Evolutionary conservation across 1,140 invertebrate species (phyloP).

Genomic region (Brachionus angularis): DNA sequence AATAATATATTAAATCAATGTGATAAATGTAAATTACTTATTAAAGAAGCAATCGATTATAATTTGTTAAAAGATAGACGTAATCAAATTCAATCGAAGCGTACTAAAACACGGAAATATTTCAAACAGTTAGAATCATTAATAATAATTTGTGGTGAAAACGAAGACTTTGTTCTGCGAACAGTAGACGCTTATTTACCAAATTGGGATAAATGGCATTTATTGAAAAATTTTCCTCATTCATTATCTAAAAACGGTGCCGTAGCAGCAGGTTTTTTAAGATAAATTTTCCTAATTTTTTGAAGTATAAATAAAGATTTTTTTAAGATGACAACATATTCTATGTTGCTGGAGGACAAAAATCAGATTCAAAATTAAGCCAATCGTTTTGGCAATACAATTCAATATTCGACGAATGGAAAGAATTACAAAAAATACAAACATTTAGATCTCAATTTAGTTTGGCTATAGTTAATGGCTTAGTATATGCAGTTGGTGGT

Average conservation of each 20-base stretch:
- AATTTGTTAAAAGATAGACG: slow-evolving; percentile 32
- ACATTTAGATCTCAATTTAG: slow-evolving; percentile 61
- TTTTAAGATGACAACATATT: slow-evolving; percentile 10
- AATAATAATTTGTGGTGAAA: slow-evolving; percentile 32
- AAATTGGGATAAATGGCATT: background rate
- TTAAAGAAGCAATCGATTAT: slow-evolving; percentile 35
- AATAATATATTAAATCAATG: slow-evolving; percentile 52
- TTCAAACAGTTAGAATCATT: slow-evolving; percentile 29
- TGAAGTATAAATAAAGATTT: too few relatives aligned
- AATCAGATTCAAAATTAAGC: background rate
- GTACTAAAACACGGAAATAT: slow-evolving; percentile 21
- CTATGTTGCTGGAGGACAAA: slow-evolving; percentile 15
- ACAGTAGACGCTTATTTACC: slow-evolving; percentile 22
- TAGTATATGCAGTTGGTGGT: slow-evolving; percentile 72
- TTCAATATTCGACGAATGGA: slow-evolving; percentile 61
- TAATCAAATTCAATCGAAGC: slow-evolving; percentile 8
- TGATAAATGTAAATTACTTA: slow-evolving; percentile 39
- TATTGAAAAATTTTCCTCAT: slow-evolving; percentile 14
- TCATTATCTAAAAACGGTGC: slow-evolving; percentile 10
- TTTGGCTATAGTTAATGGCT: slow-evolving; percentile 65
- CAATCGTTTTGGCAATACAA: slow-evolving; percentile 60
- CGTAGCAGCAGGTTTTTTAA: too few relatives aligned
- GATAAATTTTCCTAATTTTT: too few relatives aligned
- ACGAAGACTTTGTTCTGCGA: slow-evolving; percentile 26
- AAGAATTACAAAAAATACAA: slow-evolving; percentile 61